Base-by-base conservation (phyloP, 2,797 vertebrate genomes). In the Peromyscus nudipes region DNA sequence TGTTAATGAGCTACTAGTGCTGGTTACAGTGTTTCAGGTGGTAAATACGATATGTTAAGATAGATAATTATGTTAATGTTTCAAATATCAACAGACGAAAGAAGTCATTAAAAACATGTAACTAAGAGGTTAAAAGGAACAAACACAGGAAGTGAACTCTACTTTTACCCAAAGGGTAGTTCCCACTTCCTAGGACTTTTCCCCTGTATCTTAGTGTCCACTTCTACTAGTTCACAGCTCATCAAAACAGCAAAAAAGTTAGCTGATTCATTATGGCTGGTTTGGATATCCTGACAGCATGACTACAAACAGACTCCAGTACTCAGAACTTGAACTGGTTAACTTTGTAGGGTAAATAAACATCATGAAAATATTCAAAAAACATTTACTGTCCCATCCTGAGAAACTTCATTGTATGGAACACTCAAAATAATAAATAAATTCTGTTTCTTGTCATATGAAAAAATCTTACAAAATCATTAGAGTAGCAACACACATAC, bases 51-150 rank as follows among this genome's bases (percentile, higher is more conserved):
- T 96, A 97, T 95, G 89, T 97, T 97, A 97, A 98, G 92, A 97
- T 60, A 97, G 98, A 98, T 98, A 98, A 98, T 98, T 98, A 98
- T 92, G 97, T 71, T 98, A 97, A 98, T 98, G 96, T 96, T 95
- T 95, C 96, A 91, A 96, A 98, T 97, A 98, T 94, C 98, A 97
- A 97, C 98, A 97, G 95, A 98, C 95, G 94, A 98, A 97, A 84
- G 95, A 97, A 96, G 73, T 97, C 97, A 97, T 97, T 98, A 97
- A 91, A 98, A 97, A 97, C 96, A 97, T 91, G 80, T 92, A 98
- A 96, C 97, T 96, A 97, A 95, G 95, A 97, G 97, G 97, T 97
- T 97, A 98, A 98, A 97, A 69, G 89, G 96, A 86, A 93, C 81
- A 95, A 95, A 71, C 8, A 96, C 0, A 11, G 0, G 17, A 93